These are phyloP conservation scores for Sebastes nivosus DNA, from an alignment of 2,797 vertebrate species.

Conservation along the genomic window DNA sequence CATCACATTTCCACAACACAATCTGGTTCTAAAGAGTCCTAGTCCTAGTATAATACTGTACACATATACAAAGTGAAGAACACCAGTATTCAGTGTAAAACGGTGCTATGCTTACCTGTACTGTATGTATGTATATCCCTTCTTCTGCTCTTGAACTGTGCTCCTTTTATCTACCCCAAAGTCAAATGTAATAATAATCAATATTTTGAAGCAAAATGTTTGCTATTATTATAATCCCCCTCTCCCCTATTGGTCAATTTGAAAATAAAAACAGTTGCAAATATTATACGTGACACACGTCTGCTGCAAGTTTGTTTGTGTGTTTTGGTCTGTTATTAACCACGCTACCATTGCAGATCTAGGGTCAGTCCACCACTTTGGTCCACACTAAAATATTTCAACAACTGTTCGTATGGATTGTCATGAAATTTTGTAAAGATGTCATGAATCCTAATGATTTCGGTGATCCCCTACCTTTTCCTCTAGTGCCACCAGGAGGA, in stretches of 20 bases:
- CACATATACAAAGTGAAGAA: constrained; percentile 72
- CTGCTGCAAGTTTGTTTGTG: constrained; percentile 9
- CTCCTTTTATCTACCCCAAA: constrained; percentile 78
- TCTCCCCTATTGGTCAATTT: constrained; percentile 74
- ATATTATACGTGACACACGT: constrained; percentile 56
- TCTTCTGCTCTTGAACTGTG: constrained; percentile 77
- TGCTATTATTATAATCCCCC: constrained; percentile 72
- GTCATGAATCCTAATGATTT: not conserved
- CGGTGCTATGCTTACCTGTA: constrained; percentile 82
- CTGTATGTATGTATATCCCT: constrained; percentile 76
- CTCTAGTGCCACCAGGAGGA: not conserved
- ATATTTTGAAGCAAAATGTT: constrained; percentile 80
- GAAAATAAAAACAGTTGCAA: constrained; percentile 80
- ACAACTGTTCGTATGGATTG: not conserved
- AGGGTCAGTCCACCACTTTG: not conserved
- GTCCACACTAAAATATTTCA: not conserved
- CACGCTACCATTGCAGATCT: too few relatives aligned
- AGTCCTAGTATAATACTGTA: constrained; percentile 67
- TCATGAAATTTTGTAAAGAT: not conserved
- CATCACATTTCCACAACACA: constrained; percentile 57
- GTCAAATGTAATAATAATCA: constrained; percentile 77
- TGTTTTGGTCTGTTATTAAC: not conserved
- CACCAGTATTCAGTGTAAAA: constrained; percentile 80
- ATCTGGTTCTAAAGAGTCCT: constrained; percentile 58
- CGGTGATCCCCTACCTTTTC: not conserved